Conservation (phyloP, 2,113 vertebrate genomes). For the Pterophyllum scalare region DNA sequence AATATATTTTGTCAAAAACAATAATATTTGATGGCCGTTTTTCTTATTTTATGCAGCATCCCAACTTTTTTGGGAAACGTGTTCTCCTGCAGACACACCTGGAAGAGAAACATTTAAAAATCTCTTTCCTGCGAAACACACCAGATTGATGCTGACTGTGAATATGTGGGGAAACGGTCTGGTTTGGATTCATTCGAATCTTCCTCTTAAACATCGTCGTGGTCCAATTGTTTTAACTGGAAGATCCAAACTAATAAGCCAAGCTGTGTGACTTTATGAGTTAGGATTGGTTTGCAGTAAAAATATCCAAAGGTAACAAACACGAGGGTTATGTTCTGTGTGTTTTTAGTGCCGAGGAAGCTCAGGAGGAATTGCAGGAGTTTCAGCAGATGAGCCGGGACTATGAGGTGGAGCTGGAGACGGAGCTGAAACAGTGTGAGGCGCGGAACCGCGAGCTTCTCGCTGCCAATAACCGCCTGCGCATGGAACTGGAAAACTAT, state of each 20-base stretch:
- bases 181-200: background rate
- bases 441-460: constrained; percentile 90
- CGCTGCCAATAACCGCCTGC: constrained; percentile 85
- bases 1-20: background rate
- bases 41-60: background rate
- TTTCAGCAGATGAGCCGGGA: constrained; percentile 96
- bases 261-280: background rate
- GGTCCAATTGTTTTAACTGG: background rate
- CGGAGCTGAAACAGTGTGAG: constrained; percentile 91
- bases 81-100: background rate
- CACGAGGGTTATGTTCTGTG: background rate
- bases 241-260: accelerated
- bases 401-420: constrained; percentile 93
- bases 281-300: background rate
- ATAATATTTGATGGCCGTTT: background rate
- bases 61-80: background rate
- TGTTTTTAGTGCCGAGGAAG: constrained; percentile 82
- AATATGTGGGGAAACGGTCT: background rate
- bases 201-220: background rate
- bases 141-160: background rate
- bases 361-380: constrained; percentile 90
- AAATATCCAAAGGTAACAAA: background rate
- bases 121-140: no score
- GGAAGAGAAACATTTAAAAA: background rate
- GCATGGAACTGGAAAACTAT: constrained; percentile 88